These are phyloP conservation scores for Megatriorchis doriae DNA, from an alignment of 2,113 vertebrate species.

Conservation along the genomic window DNA sequence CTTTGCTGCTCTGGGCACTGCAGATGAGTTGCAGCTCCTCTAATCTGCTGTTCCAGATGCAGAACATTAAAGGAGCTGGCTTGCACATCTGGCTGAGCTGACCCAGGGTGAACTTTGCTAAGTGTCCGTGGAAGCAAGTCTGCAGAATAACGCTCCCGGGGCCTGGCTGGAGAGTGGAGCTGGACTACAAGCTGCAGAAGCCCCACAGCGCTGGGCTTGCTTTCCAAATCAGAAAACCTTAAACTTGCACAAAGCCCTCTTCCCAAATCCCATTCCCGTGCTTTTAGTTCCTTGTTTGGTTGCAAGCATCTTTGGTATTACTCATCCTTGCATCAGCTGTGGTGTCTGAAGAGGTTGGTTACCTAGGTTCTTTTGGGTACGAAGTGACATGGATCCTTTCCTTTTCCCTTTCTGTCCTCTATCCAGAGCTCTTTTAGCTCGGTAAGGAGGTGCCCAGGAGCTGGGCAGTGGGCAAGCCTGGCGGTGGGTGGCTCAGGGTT, in stretches of 20 bases:
- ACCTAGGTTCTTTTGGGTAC: neutral
- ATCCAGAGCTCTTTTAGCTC: neutral
- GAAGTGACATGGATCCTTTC: neutral
- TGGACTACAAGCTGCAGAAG: neutral
- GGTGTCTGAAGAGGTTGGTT: neutral
- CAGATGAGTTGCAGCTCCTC: neutral
- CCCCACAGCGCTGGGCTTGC: neutral
- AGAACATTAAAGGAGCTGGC: neutral
- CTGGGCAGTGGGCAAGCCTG: neutral
- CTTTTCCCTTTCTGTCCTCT: neutral
- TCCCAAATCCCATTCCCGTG: neutral
- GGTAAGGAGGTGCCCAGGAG: neutral
- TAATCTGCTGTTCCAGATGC: neutral
- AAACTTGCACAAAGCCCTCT: neutral
- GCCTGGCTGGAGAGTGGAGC: neutral
- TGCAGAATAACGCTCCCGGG: neutral
- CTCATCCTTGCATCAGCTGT: neutral
- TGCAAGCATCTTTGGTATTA: constrained; percentile 10
- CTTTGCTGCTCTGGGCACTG: neutral
- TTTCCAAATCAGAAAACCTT: neutral
- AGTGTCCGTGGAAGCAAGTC: neutral
- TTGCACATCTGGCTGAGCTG: neutral
- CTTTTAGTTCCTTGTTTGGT: neutral
- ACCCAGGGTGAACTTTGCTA: neutral
- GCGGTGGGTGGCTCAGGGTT: fast-evolving